Conservation (phyloP, 1,140 invertebrate genomes). For the Tenebrio molitor region DNA sequence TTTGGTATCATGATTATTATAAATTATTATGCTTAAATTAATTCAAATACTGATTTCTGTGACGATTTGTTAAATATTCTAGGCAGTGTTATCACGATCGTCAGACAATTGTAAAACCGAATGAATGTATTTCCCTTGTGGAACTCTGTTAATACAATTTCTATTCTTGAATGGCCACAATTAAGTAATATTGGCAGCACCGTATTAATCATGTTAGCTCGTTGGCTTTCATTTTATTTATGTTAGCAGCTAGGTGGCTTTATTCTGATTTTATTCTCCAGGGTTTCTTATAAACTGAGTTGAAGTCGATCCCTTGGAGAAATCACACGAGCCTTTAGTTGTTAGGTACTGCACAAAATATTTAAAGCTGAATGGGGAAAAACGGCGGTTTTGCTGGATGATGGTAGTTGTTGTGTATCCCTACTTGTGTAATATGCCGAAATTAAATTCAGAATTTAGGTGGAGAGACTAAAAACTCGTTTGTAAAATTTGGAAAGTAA, state of each 20-base stretch:
- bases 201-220: not conserved
- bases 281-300: not conserved
- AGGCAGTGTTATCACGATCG: too few species aligned
- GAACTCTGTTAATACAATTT: too few species aligned
- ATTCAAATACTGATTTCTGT: too few species aligned
- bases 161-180: too few species aligned
- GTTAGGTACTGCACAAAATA: conserved; percentile 9
- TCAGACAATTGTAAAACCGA: too few species aligned
- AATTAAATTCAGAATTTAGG: conserved; percentile 13
- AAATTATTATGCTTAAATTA: too few species aligned
- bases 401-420: not conserved
- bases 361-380: not conserved
- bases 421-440: not conserved
- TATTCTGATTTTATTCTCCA: conserved; percentile 1
- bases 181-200: too few species aligned
- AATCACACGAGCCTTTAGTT: conserved; percentile 20
- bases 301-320: conserved; percentile 11
- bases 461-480: conserved; percentile 1
- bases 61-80: too few species aligned
- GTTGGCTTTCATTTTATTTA: not conserved
- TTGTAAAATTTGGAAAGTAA: conserved; percentile 1
- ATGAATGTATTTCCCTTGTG: too few species aligned
- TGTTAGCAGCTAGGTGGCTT: not conserved
- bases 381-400: not conserved
- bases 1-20: too few species aligned